A percentile compares a stretch with the other conserved stretches of the same genome.
Conservation (phyloP, 2,888 invertebrate genomes). For the Dasypolia templi region DNA sequence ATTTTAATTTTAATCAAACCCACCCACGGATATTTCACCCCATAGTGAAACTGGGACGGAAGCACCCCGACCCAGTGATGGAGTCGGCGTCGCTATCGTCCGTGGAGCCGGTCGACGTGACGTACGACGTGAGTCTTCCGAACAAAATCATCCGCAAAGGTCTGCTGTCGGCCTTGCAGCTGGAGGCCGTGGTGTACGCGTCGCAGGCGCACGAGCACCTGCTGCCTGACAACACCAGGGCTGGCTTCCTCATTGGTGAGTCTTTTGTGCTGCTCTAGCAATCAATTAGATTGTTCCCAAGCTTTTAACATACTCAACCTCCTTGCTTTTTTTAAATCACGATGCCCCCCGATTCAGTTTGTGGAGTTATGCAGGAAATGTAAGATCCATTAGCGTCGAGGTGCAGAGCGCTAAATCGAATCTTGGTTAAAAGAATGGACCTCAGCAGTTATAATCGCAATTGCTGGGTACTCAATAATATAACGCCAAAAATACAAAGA, state of each 20-base stretch:
- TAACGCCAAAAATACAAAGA: too few relatives aligned
- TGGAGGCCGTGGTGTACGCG: slow-evolving; percentile 99
- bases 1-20: too few relatives aligned
- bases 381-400: too few relatives aligned
- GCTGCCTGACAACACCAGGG: slow-evolving; percentile 96
- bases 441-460: too few relatives aligned
- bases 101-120: slow-evolving; percentile 98
- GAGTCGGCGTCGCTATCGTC: slow-evolving; percentile 99
- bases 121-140: slow-evolving; percentile 96
- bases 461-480: too few relatives aligned
- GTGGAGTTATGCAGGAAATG: background rate
- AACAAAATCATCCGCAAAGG: slow-evolving; percentile 96
- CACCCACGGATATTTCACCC: too few relatives aligned
- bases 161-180: slow-evolving; percentile 97
- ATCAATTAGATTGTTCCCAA: background rate
- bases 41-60: slow-evolving; percentile 96
- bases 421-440: too few relatives aligned
- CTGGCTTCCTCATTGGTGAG: slow-evolving; percentile 98
- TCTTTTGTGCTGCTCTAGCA: background rate
- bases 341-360: background rate
- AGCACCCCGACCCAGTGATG: slow-evolving; percentile 99
- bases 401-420: too few relatives aligned
- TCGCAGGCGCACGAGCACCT: slow-evolving; percentile 98
- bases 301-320: background rate
- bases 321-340: background rate